phyloP scores from a whole-genome alignment of 2,888 invertebrate genomes.

The Tenthredo mesomela region DNA sequence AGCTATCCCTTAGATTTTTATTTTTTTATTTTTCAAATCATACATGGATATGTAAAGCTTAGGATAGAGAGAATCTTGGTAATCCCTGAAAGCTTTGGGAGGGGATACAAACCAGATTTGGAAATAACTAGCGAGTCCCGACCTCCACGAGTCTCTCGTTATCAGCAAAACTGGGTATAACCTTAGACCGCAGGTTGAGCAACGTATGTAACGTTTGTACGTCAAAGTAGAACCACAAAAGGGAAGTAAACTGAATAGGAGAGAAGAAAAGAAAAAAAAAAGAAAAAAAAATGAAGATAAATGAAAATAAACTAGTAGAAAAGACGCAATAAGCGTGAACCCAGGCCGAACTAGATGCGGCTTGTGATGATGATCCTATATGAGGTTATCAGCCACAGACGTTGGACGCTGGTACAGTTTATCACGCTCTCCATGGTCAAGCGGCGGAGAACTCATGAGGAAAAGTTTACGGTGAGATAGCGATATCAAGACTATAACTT shows the following conservation, averaged over 20 bases:
- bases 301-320: background rate
- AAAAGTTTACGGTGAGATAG: constrained; percentile 45
- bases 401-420: constrained; percentile 29
- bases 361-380: constrained; percentile 16
- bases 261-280: background rate
- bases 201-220: background rate
- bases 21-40: no score
- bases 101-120: constrained; percentile 17
- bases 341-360: constrained; percentile 26
- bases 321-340: constrained; percentile 12
- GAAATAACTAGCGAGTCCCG: background rate
- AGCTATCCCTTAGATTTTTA: background rate
- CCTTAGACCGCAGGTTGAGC: constrained; percentile 32
- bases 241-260: background rate
- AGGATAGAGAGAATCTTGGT: background rate
- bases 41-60: background rate
- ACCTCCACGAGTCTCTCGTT: background rate
- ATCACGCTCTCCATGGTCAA: constrained; percentile 23
- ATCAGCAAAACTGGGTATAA: background rate
- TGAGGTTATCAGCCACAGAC: constrained; percentile 50
- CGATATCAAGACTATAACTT: background rate
- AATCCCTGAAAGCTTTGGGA: background rate
- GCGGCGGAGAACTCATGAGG: constrained; percentile 26
- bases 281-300: no score
- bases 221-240: background rate